Conservation (phyloP, 1,140 invertebrate genomes). For the Hypothenemus hampei region DNA sequence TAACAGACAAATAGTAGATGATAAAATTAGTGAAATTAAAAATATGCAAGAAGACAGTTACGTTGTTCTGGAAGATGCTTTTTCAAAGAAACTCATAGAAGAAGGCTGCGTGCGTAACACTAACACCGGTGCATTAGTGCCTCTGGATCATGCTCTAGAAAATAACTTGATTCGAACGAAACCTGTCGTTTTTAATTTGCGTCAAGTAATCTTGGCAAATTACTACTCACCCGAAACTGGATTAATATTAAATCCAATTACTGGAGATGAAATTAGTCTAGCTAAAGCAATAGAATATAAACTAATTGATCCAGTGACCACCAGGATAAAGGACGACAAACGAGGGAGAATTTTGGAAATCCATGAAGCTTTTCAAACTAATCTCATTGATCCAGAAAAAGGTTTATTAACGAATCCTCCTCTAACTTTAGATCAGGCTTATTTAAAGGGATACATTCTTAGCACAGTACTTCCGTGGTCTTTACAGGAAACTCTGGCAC, state of each 20-base stretch:
- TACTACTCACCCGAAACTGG: slow-evolving; percentile 72
- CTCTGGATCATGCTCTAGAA: slow-evolving; percentile 65
- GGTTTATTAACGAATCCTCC: slow-evolving; percentile 65
- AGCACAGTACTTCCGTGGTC: slow-evolving; percentile 72
- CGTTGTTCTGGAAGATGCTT: slow-evolving; percentile 63
- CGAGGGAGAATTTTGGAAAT: slow-evolving; percentile 61
- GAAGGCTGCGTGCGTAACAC: slow-evolving; percentile 63
- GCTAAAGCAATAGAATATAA: slow-evolving; percentile 65
- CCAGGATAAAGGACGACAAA: slow-evolving; percentile 69
- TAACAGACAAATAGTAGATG: slow-evolving; percentile 72
- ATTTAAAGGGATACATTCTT: slow-evolving; percentile 71
- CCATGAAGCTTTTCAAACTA: slow-evolving; percentile 62
- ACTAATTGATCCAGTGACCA: slow-evolving; percentile 64
- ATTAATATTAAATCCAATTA: slow-evolving; percentile 74
- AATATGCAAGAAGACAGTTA: slow-evolving; percentile 66
- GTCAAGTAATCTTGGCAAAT: slow-evolving; percentile 72
- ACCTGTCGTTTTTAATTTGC: slow-evolving; percentile 62
- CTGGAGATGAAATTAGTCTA: slow-evolving; percentile 67
- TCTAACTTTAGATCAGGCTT: slow-evolving; percentile 69
- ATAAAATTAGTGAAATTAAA: slow-evolving; percentile 75
- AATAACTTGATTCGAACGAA: slow-evolving; percentile 66
- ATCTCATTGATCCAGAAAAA: slow-evolving; percentile 64
- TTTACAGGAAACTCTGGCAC: slow-evolving; percentile 79
- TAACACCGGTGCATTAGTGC: slow-evolving; percentile 59
- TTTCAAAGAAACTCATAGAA: slow-evolving; percentile 64